Base-by-base conservation (phyloP, 2,888 invertebrate genomes). In the Seira sanloemensis region DNA sequence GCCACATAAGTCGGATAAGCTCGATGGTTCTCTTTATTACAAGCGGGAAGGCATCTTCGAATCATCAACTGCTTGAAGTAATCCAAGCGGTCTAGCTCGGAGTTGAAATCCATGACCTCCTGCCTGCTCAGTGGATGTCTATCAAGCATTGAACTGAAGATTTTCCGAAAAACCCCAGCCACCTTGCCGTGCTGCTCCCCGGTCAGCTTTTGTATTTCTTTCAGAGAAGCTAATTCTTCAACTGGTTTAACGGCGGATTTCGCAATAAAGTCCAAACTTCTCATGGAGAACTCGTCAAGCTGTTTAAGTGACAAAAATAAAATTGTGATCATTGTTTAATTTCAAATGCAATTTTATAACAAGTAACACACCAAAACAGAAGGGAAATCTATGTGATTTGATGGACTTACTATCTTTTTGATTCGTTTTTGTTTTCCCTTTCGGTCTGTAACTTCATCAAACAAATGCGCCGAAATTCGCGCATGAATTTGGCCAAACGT, bases 81-180 rank as follows among this genome's bases (percentile, higher is more conserved):
- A 12, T 75, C 79, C 1, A 86, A n/a, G 4, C 87, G 27, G 12
- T 87, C 76, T n/a, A 88, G 79, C 50, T 88, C 88, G 18, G 26
- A 62, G 0, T 87, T 85, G 67, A 87, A 87, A 74, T 88, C 81
- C 0, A 50, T 7, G 1, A 78, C 12, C 74, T 88, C 88, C 19
- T 75, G 83, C 18, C 58, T 73, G 16, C 81, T 87, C 23, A 87
- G 74, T 0, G 88, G 88, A 2, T 81, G 81, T n/a, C 81, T 37
- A 54, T 76, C 75, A 16, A 81, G 5, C 75, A 81, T 81, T 9
- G 25, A 27, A 18, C 16, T 23, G 58, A 89, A 74, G 16, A 88
- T 84, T 19, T 90, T 85, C 4, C 87, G 72, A 12, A 79, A 67
- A 21, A 90, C 58, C 24, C 26, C 18, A 7, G 71, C 16, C 0